Evolutionary conservation across 2,113 vertebrate species (phyloP).

Genomic region (Crotophaga sulcirostris): DNA sequence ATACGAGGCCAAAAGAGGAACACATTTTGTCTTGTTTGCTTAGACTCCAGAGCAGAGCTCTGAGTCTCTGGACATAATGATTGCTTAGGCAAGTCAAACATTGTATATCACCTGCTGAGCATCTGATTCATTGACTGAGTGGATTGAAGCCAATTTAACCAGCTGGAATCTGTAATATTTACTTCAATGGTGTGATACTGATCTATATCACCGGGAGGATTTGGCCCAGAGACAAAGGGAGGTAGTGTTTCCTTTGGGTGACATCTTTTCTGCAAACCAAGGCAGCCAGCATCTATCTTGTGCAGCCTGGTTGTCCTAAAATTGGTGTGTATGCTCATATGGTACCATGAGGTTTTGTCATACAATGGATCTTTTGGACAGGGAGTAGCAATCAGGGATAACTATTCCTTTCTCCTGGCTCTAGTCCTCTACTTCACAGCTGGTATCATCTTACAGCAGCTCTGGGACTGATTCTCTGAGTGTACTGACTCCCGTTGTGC

Average conservation of each 20-base stretch:
- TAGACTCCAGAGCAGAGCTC: neutral
- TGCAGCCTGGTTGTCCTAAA: neutral
- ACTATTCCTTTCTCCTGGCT: neutral
- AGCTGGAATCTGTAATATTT: conserved; percentile 43
- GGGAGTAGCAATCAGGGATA: neutral
- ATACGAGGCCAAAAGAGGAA: neutral
- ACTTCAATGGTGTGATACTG: neutral
- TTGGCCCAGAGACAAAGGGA: conserved; percentile 30
- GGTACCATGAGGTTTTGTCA: neutral
- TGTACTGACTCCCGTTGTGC: neutral
- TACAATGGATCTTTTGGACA: neutral
- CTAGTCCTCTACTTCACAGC: neutral
- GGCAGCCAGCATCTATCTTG: neutral
- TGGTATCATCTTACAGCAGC: neutral
- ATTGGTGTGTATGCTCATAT: fast-evolving
- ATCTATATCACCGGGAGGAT: neutral
- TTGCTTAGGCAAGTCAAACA: conserved; percentile 47
- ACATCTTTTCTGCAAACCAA: neutral
- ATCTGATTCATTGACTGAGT: conserved; percentile 44
- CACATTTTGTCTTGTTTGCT: conserved; percentile 41
- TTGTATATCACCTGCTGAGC: conserved; percentile 40
- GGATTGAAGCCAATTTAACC: conserved; percentile 48
- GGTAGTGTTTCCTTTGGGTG: neutral
- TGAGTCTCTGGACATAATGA: neutral
- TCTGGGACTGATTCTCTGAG: neutral